Conservation (phyloP, 2,888 invertebrate species). For the Antheraea assamensis region DNA sequence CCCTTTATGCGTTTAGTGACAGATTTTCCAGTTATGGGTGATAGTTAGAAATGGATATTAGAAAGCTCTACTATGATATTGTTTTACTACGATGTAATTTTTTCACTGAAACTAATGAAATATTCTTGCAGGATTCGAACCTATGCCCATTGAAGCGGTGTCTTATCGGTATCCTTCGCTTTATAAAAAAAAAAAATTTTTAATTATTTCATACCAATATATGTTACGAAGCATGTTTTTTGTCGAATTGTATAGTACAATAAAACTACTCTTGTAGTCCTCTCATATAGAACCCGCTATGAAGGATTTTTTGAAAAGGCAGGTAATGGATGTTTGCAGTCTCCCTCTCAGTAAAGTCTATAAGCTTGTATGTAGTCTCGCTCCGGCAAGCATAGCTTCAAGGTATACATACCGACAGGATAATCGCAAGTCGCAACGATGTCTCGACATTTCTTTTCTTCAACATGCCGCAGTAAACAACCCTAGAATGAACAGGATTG, state of each 20-base stretch:
- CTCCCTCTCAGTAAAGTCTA: conserved; percentile 37
- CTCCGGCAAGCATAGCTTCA: conserved; percentile 50
- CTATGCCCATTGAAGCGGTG: too few species aligned
- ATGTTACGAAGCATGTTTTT: background rate
- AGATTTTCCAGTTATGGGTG: too few species aligned
- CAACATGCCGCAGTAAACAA: conserved; percentile 58
- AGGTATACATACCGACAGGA: conserved; percentile 62
- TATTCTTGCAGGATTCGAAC: too few species aligned
- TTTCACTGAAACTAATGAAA: too few species aligned
- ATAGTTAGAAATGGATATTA: too few species aligned
- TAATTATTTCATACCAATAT: background rate
- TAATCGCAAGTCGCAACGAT: conserved; percentile 65
- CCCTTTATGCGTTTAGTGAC: too few species aligned
- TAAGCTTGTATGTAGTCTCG: conserved; percentile 19
- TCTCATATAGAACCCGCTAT: background rate
- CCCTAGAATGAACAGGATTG: conserved; percentile 48
- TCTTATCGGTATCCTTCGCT: too few species aligned
- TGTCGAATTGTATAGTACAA: background rate
- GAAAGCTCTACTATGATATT: too few species aligned
- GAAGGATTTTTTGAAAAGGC: conserved; percentile 8
- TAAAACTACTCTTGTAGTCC: background rate
- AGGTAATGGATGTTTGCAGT: conserved; percentile 49
- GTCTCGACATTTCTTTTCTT: conserved; percentile 65
- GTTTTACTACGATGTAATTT: too few species aligned
- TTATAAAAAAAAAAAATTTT: too few species aligned